Conservation (phyloP, 2,113 vertebrate species). For the Osmerus mordax region DNA sequence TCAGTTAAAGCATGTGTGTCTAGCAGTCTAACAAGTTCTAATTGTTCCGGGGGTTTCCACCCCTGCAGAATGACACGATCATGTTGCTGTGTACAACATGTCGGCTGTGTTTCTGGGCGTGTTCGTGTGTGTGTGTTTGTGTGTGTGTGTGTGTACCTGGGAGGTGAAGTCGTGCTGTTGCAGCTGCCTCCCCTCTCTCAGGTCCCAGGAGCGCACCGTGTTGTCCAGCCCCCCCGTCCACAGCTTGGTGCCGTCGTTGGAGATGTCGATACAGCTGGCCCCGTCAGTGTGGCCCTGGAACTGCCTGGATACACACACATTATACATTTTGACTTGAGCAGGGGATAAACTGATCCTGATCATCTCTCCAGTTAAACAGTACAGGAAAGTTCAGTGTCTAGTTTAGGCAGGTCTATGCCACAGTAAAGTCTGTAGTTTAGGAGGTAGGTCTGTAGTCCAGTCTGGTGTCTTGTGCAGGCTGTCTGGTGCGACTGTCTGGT, state of each 20-base stretch:
- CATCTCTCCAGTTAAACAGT: not conserved
- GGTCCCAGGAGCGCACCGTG: constrained; percentile 95
- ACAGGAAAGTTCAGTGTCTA: not conserved
- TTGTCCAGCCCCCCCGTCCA: constrained; percentile 97
- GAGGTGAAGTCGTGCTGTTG: constrained; percentile 98
- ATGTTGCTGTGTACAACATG: too few relatives aligned
- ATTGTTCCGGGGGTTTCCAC: too few relatives aligned
- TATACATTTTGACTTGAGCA: too few relatives aligned
- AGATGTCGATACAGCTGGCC: constrained; percentile 97
- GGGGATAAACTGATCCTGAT: too few relatives aligned
- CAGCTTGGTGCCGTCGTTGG: constrained; percentile 92
- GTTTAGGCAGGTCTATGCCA: not conserved
- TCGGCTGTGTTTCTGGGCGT: too few relatives aligned
- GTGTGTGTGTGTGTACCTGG: constrained; percentile 74
- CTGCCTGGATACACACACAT: constrained; percentile 67
- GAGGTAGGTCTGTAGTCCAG: too few relatives aligned
- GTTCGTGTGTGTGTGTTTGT: not conserved
- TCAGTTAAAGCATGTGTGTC: too few relatives aligned
- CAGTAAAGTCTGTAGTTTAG: too few relatives aligned
- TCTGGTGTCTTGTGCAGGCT: too few relatives aligned
- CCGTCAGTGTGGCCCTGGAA: constrained; percentile 97
- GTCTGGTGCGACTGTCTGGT: too few relatives aligned
- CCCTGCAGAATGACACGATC: too few relatives aligned
- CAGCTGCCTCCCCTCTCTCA: constrained; percentile 91
- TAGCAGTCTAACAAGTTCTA: too few relatives aligned